Evolutionary conservation across 2,113 vertebrate genomes (phyloP).

Genomic region (Synchiropus splendidus): DNA sequence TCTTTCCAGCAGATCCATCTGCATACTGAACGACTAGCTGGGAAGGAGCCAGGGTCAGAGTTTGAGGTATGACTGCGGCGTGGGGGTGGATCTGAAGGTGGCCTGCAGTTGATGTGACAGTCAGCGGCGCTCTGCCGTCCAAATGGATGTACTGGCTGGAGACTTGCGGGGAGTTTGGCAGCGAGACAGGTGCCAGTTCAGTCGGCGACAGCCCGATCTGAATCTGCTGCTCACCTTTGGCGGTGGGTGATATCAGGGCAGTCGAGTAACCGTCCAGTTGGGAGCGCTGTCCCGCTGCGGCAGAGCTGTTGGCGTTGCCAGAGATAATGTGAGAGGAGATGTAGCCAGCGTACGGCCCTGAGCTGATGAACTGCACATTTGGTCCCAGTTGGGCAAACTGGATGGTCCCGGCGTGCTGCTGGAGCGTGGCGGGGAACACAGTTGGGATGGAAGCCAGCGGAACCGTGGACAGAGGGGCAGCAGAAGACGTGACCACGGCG

Average conservation of each 20-base stretch:
- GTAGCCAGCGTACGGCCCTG: slow-evolving; percentile 87
- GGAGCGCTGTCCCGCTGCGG: slow-evolving; percentile 66
- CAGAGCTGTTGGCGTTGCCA: slow-evolving; percentile 70
- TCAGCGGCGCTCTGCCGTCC: slow-evolving; percentile 81
- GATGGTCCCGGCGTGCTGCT: slow-evolving; percentile 80
- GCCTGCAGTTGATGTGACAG: slow-evolving; percentile 70
- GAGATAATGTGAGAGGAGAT: slow-evolving; percentile 93
- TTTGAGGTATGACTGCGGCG: slow-evolving; percentile 78
- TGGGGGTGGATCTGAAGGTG: slow-evolving; percentile 87
- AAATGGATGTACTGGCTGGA: slow-evolving; percentile 90
- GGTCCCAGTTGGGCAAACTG: slow-evolving; percentile 88
- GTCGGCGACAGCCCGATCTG: slow-evolving; percentile 78
- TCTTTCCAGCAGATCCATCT: slow-evolving; percentile 74
- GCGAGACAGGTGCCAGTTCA: slow-evolving; percentile 76
- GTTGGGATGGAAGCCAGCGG: slow-evolving; percentile 80
- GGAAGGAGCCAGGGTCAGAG: slow-evolving; percentile 83
- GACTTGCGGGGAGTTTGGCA: slow-evolving; percentile 68
- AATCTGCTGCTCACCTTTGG: slow-evolving; percentile 74
- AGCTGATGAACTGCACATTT: slow-evolving; percentile 92
- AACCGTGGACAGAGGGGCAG: slow-evolving; percentile 66
- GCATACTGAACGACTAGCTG: slow-evolving; percentile 91
- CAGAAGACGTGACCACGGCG: slow-evolving; percentile 33
- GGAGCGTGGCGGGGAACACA: slow-evolving; percentile 76
- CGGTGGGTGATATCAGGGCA: slow-evolving; percentile 76
- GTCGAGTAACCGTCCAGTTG: slow-evolving; percentile 89